Evolutionary conservation across 2,797 vertebrate species (phyloP).

Genomic region (Ficedula albicollis): DNA sequence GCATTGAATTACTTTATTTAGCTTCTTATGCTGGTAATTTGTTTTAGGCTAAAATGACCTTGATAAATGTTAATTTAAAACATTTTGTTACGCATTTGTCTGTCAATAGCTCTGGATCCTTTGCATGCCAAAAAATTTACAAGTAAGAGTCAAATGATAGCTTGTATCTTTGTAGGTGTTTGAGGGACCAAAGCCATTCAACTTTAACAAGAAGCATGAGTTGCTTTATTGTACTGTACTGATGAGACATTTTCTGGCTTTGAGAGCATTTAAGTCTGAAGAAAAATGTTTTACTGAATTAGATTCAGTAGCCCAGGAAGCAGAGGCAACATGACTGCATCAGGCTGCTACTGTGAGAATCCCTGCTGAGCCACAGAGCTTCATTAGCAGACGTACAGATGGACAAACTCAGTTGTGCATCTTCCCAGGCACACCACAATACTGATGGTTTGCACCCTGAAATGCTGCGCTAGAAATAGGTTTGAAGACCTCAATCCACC

Average conservation of each 20-base stretch:
- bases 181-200: background rate
- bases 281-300: background rate
- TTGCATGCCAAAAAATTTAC: background rate
- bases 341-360: background rate
- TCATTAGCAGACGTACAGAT: background rate
- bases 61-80: background rate
- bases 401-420: background rate
- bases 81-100: background rate
- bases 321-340: background rate
- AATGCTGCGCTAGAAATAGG: background rate
- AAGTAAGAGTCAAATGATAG: rapidly evolving
- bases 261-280: background rate
- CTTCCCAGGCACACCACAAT: background rate
- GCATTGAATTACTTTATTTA: background rate
- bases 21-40: background rate
- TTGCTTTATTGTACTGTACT: background rate
- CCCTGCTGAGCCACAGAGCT: background rate
- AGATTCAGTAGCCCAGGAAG: background rate
- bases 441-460: background rate
- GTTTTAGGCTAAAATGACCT: background rate
- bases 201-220: background rate
- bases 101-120: background rate
- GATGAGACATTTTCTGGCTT: background rate
- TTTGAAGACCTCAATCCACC: background rate
- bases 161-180: background rate